Conservation (phyloP, 2,797 vertebrate species). For the Gadopsis marmoratus region DNA sequence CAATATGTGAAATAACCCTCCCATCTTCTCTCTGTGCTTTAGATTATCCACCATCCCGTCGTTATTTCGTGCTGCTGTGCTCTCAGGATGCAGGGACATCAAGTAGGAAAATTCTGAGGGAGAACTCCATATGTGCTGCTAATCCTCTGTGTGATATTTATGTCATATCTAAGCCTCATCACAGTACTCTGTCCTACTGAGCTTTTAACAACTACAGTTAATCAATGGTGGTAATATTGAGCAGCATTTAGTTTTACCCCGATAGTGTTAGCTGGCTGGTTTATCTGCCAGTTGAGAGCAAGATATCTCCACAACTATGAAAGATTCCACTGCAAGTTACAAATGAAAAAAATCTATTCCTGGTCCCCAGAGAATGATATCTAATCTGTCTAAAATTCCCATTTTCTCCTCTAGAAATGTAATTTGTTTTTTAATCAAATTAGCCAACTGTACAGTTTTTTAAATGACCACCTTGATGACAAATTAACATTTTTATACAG, state of each 20-base stretch:
- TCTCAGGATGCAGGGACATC: slow-evolving; percentile 6
- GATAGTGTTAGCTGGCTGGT: background rate
- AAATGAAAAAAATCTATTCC: too few relatives aligned
- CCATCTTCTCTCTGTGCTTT: slow-evolving; percentile 29
- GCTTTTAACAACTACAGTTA: background rate
- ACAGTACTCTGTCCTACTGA: background rate
- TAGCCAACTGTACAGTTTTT: too few relatives aligned
- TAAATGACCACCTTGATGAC: background rate
- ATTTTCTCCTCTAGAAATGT: background rate
- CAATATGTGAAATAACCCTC: slow-evolving; percentile 57
- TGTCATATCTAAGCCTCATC: slow-evolving; percentile 5
- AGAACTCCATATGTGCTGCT: background rate
- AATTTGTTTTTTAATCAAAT: too few relatives aligned
- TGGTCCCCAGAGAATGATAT: background rate
- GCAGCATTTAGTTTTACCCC: background rate
- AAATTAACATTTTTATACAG: too few relatives aligned
- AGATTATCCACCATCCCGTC: slow-evolving; percentile 42
- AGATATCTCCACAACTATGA: background rate
- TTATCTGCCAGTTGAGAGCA: background rate
- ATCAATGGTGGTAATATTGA: slow-evolving; percentile 1
- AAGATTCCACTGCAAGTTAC: background rate
- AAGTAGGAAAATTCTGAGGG: background rate
- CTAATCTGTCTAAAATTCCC: too few relatives aligned
- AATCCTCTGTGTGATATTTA: slow-evolving; percentile 14
- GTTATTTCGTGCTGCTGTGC: slow-evolving; percentile 6